Evolutionary conservation across 1,140 invertebrate genomes (phyloP).

Genomic region (Protaetia brevitarsis): DNA sequence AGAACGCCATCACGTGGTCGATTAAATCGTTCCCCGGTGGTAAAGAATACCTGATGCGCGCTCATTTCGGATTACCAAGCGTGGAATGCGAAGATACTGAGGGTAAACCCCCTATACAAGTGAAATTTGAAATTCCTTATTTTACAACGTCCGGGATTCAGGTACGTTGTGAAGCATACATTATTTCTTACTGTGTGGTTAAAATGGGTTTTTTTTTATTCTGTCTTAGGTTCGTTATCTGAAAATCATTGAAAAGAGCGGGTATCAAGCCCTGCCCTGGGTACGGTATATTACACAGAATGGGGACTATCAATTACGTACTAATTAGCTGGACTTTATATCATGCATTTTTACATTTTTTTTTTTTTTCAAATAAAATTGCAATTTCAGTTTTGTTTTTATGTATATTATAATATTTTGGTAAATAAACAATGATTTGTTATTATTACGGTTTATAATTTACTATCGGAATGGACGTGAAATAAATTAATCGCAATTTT

Average conservation of each 20-base stretch:
- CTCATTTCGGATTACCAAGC: constrained; percentile 98
- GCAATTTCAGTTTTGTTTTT: constrained; percentile 8
- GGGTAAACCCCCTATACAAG: constrained; percentile 96
- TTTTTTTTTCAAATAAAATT: background rate
- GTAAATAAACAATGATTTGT: too few relatives aligned
- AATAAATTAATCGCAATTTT: too few relatives aligned
- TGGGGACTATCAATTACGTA: constrained; percentile 97
- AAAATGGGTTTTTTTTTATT: background rate
- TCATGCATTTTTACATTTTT: background rate
- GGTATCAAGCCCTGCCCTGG: constrained; percentile 99
- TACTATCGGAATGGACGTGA: too few relatives aligned
- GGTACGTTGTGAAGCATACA: constrained; percentile 52
- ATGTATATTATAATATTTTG: constrained; percentile 8
- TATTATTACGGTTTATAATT: too few relatives aligned
- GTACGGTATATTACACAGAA: constrained; percentile 99
- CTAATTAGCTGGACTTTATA: constrained; percentile 63
- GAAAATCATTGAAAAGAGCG: constrained; percentile 99
- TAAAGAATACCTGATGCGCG: constrained; percentile 98
- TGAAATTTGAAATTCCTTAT: constrained; percentile 99
- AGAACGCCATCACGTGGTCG: constrained; percentile 98
- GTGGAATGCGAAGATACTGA: constrained; percentile 94
- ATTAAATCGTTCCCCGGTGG: constrained; percentile 99
- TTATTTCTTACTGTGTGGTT: background rate
- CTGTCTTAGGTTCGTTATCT: constrained; percentile 78
- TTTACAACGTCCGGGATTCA: constrained; percentile 99